Conservation (phyloP, 2,888 invertebrate species). For the Elmis aenea region DNA sequence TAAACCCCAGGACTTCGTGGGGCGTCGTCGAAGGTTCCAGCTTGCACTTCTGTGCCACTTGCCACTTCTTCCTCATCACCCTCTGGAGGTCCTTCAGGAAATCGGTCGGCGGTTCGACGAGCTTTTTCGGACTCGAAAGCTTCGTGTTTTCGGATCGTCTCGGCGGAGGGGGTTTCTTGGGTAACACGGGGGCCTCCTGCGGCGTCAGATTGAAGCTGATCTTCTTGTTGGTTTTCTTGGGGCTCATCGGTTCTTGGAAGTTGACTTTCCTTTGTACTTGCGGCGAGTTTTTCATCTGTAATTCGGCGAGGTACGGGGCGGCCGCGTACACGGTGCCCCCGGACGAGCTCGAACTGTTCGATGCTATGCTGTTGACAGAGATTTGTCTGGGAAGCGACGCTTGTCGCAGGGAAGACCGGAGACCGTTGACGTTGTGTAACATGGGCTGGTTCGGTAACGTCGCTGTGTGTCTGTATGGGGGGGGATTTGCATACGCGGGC, state of each 20-base stretch:
- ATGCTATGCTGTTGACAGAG: slow-evolving; percentile 53
- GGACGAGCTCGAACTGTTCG: slow-evolving; percentile 48
- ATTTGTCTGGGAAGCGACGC: slow-evolving; percentile 52
- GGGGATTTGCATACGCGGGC: slow-evolving; percentile 45
- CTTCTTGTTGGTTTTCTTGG: slow-evolving; percentile 56
- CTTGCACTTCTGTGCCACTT: slow-evolving; percentile 89
- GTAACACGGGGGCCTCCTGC: slow-evolving; percentile 55
- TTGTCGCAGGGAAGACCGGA: slow-evolving; percentile 42
- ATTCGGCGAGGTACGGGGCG: slow-evolving; percentile 53
- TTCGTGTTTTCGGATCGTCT: slow-evolving; percentile 70
- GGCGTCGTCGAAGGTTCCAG: slow-evolving; percentile 82
- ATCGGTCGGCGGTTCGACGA: slow-evolving; percentile 72
- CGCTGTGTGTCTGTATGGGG: slow-evolving; percentile 38
- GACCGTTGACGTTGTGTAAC: slow-evolving; percentile 34
- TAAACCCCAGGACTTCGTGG: slow-evolving; percentile 85
- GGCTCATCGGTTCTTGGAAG: slow-evolving; percentile 57
- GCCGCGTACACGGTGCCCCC: slow-evolving; percentile 32
- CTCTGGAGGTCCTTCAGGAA: slow-evolving; percentile 85
- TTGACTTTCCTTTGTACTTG: slow-evolving; percentile 56
- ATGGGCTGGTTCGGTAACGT: slow-evolving; percentile 36
- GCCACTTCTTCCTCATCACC: slow-evolving; percentile 91
- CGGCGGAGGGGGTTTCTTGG: slow-evolving; percentile 68
- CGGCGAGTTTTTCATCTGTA: slow-evolving; percentile 53
- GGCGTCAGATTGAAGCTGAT: slow-evolving; percentile 59
- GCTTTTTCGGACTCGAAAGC: slow-evolving; percentile 70